These are phyloP conservation scores for Chouioia cunea DNA, from an alignment of 2,888 invertebrate genomes.

Conservation along the genomic window DNA sequence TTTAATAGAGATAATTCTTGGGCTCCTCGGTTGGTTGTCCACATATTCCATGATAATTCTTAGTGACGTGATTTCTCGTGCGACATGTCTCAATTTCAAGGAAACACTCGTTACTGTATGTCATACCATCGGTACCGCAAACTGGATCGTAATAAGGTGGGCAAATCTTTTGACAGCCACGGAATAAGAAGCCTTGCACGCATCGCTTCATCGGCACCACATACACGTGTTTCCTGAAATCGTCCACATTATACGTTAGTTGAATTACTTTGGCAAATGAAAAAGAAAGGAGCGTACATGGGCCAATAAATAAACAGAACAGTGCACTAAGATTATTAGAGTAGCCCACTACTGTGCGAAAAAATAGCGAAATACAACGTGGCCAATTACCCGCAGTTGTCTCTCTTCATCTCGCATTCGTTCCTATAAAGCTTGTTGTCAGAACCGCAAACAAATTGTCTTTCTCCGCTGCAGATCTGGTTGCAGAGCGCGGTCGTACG, in stretches of 20 bases:
- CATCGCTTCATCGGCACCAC: conserved; percentile 92
- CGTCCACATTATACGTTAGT: too few relatives aligned
- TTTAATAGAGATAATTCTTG: conserved; percentile 87
- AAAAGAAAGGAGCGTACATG: too few relatives aligned
- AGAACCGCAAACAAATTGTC: conserved; percentile 90
- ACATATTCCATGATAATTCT: conserved; percentile 87
- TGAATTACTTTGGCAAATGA: too few relatives aligned
- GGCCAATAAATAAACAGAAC: too few relatives aligned
- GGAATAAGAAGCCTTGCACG: conserved; percentile 85
- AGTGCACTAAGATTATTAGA: too few relatives aligned
- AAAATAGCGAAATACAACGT: background rate
- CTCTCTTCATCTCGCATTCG: conserved; percentile 91
- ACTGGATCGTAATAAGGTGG: conserved; percentile 90
- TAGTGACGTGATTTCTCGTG: conserved; percentile 81
- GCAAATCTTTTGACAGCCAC: conserved; percentile 89
- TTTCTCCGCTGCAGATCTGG: conserved; percentile 78
- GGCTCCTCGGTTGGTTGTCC: conserved; percentile 87
- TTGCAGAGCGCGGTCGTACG: conserved; percentile 87
- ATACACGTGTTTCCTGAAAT: conserved; percentile 84
- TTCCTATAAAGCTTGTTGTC: conserved; percentile 91
- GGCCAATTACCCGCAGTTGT: conserved; percentile 83
- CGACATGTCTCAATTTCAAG: conserved; percentile 92
- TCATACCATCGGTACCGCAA: conserved; percentile 92
- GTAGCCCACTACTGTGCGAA: background rate
- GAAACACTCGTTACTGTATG: conserved; percentile 94